Evolutionary conservation across 1,140 invertebrate species (phyloP).

Genomic region (Heliconius eleuchia): DNA sequence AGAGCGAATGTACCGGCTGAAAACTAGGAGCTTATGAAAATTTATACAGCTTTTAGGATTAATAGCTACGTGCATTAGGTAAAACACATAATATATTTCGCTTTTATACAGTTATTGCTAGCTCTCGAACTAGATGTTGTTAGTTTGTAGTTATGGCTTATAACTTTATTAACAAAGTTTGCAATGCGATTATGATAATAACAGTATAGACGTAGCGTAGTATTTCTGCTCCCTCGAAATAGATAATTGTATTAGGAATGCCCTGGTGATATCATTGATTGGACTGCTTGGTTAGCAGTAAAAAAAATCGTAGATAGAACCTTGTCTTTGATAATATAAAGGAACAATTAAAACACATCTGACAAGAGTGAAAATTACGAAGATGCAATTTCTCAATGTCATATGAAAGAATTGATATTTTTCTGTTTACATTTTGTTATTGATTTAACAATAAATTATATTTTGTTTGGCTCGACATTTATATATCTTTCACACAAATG

Average conservation of each 20-base stretch:
- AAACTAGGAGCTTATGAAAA: background rate
- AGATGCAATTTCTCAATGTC: too few relatives aligned
- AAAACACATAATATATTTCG: constrained; percentile 4
- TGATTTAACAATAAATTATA: too few relatives aligned
- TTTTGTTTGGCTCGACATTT: too few relatives aligned
- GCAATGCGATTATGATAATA: constrained; percentile 17
- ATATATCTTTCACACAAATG: too few relatives aligned
- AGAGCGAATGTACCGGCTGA: background rate
- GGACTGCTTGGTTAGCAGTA: background rate
- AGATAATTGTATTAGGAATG: background rate
- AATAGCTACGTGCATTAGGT: constrained; percentile 11
- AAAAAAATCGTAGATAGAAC: too few relatives aligned
- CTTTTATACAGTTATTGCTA: constrained; percentile 19
- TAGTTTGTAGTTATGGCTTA: constrained; percentile 19
- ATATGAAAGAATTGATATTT: too few relatives aligned
- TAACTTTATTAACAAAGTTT: constrained; percentile 28
- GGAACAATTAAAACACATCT: too few relatives aligned
- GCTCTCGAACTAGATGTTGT: constrained; percentile 23
- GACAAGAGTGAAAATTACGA: too few relatives aligned
- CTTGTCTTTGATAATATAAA: too few relatives aligned
- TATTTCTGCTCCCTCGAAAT: background rate
- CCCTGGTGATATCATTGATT: too few relatives aligned
- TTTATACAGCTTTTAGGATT: constrained; percentile 12
- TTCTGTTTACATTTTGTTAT: too few relatives aligned
- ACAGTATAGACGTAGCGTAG: background rate